Base-by-base conservation (phyloP, 2,888 invertebrate genomes). In the Pandemis heparana region DNA sequence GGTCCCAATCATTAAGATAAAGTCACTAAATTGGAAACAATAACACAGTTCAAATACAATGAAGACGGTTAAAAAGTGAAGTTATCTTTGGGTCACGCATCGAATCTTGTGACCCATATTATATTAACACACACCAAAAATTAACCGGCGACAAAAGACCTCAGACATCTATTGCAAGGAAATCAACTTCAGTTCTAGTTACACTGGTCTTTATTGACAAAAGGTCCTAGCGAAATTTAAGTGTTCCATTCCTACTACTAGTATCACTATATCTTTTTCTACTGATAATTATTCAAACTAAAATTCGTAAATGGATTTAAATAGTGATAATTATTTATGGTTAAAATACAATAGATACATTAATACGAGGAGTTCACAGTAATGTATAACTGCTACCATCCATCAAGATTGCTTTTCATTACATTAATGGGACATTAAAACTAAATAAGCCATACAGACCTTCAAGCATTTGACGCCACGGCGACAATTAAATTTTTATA, bases 41-140 rank as follows among this genome's bases (percentile, higher is more conserved):
- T 92, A 87, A 89, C 85, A 84, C 80, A 82, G 82, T 84, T 83
- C 80, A 84, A 82, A 80, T 80, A 85, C 87, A 88, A 87, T 74
- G 69, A 74, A 74, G 60, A 60, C 60, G 65, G 69, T 74, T 74
- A 74, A 91, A 85, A 87, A 78, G 82, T 79, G 65, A 79, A 79
- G 82, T 89, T 87, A 91, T 92, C 92, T 81, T 23, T 77, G 80
- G 91, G 90, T 91, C 91, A 89, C 83, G 77, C 84, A 85, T 85
- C 83, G 77, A 75, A 77, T 74, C 78, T 82, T 77, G 77, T 85
- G 90, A 89, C 89, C 89, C 82, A 88, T 83, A 87, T 91, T 65
- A 59, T 12, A 18, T 53, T 69, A 32, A 16, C 16, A 56, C 67
- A 64, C 69, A 56, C 63, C 41, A 68, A 73, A 73, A 63, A 51